Evolutionary conservation across 2,113 vertebrate species (phyloP).

Genomic region (Catharus fuscescens): DNA sequence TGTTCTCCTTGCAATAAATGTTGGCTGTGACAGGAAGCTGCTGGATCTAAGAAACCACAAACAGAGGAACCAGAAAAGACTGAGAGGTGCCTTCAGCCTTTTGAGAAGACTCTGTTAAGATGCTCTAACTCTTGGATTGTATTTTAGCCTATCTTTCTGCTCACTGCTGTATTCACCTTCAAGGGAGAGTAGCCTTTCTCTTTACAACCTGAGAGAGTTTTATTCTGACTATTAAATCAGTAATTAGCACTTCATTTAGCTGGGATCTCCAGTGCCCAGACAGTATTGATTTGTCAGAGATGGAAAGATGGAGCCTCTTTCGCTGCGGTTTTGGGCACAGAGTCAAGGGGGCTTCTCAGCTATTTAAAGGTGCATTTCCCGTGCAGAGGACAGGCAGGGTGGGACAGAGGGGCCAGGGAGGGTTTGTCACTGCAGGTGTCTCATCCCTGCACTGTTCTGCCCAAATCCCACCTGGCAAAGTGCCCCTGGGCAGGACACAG

Average conservation of each 20-base stretch:
- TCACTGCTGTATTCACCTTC: background rate
- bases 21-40: background rate
- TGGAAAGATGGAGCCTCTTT: background rate
- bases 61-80: background rate
- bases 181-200: background rate
- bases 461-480: background rate
- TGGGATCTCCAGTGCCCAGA: background rate
- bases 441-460: background rate
- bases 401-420: background rate
- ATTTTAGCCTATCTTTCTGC: background rate
- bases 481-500: background rate
- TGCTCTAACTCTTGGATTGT: background rate
- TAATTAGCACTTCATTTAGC: conserved; percentile 34
- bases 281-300: conserved; percentile 39
- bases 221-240: conserved; percentile 51
- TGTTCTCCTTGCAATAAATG: background rate
- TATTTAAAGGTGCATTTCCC: background rate
- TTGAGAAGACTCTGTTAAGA: background rate
- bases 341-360: background rate
- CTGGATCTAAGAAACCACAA: background rate
- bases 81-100: background rate
- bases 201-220: background rate
- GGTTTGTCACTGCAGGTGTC: background rate
- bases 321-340: background rate
- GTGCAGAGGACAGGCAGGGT: background rate